Base-by-base conservation (phyloP, 2,113 vertebrate genomes). In the Conger conger region DNA sequence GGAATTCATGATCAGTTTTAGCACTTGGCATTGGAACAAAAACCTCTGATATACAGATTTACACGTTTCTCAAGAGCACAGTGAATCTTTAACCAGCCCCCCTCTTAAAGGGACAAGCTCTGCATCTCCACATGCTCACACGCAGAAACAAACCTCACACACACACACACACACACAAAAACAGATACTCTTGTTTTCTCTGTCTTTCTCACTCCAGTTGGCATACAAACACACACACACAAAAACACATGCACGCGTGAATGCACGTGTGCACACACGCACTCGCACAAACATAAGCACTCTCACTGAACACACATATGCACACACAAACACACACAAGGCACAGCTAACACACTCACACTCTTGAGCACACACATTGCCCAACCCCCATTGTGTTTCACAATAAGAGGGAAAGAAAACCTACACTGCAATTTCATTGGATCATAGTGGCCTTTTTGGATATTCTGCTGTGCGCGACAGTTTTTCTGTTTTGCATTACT, bases 11-110 rank as follows among this genome's bases (percentile, higher is more conserved):
- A 91, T 91, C 87, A 89, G 88, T 90, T 90, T 91, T 86, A 92
- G 92, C 87, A 86, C 90, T 91, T 91, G 89, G 91, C 92, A 91
- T 88, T 77, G 86, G 87, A 90, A 88, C 88, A 89, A 88, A 92
- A 92, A 92, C 91, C 92, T 90, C 90, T 88, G 92, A 95, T 89
- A 91, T 88, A 92, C 88, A 91, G 92, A 94, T 94, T 93, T 93
- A 89, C 86, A 79, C 89, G 85, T 87, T 79, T 91, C 93, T 92
- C 93, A 84, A 89, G 93, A 91, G 92, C 84, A 88, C 82, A 85
- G 86, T 85, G 89, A 91, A 91, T 82, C 88, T 91, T 86, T 93
- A 92, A 90, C 88, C 89, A 93, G 88, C 88, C 92, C 91, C 89
- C 79, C 86, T 92, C 90, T 93, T 90, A 89, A 88, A 92, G 92